These are phyloP conservation scores for Silvanus unidentatus DNA, from an alignment of 2,888 invertebrate genomes.

Conservation along the genomic window DNA sequence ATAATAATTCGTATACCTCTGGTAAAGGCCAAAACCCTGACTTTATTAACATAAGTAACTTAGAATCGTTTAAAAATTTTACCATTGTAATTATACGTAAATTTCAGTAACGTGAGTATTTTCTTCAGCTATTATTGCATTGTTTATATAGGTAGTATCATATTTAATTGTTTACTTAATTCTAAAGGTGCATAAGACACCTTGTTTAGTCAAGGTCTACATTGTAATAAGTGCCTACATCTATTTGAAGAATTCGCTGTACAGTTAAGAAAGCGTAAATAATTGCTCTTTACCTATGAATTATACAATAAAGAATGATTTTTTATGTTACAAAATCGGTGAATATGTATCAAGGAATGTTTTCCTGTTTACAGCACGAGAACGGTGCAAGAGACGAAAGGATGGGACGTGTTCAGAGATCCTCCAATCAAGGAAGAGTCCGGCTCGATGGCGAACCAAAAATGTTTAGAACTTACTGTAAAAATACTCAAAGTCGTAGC, in stretches of 20 bases:
- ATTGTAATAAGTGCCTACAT: slow-evolving; percentile 1
- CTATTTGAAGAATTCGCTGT: background rate
- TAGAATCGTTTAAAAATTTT: background rate
- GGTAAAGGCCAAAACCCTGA: background rate
- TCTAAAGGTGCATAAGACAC: slow-evolving; percentile 10
- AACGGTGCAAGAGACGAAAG: slow-evolving; percentile 81
- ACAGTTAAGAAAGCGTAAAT: slow-evolving; percentile 2
- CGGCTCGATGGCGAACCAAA: slow-evolving; percentile 82
- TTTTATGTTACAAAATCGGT: too few species aligned
- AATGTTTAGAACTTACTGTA: slow-evolving; percentile 78
- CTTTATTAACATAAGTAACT: background rate
- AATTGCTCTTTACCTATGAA: background rate
- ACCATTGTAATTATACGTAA: background rate
- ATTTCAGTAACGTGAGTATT: slow-evolving; percentile 18
- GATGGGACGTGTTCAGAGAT: slow-evolving; percentile 95
- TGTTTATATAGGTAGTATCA: slow-evolving; percentile 14
- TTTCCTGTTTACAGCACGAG: slow-evolving; percentile 56
- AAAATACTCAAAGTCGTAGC: slow-evolving; percentile 79
- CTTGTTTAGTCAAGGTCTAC: slow-evolving; percentile 17
- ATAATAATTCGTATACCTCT: too few species aligned
- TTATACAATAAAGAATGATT: too few species aligned
- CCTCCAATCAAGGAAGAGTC: slow-evolving; percentile 84
- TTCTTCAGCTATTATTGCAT: slow-evolving; percentile 12
- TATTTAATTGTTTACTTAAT: slow-evolving; percentile 15
- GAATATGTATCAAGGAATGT: too few species aligned